Conservation (phyloP, 1,140 invertebrate genomes). For the Aphelenchoides besseyi region DNA sequence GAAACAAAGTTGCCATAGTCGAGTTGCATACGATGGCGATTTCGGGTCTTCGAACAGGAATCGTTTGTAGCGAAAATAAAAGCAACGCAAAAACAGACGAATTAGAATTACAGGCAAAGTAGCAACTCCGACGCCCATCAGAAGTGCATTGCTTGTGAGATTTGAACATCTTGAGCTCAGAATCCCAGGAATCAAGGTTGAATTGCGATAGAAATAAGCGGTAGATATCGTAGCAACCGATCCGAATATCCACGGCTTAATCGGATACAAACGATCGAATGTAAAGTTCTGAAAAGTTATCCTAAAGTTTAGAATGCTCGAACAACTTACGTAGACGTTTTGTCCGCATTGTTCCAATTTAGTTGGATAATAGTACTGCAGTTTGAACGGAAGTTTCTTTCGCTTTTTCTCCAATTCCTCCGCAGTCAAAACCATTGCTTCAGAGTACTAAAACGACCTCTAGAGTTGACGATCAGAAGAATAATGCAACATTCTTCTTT, state of each 20-base stretch:
- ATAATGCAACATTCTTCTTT: neutral
- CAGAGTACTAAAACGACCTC: neutral
- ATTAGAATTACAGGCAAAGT: conserved; percentile 43
- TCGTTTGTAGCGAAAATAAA: conserved; percentile 56
- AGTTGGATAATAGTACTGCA: neutral
- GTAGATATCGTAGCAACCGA: neutral
- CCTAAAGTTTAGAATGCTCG: no score
- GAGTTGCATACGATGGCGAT: conserved; percentile 44
- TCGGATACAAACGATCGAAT: neutral
- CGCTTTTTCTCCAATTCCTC: neutral
- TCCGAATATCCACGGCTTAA: neutral
- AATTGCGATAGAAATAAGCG: neutral
- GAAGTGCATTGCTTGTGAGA: neutral
- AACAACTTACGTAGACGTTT: conserved; percentile 1
- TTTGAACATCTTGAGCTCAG: neutral
- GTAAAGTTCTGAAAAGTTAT: conserved; percentile 4
- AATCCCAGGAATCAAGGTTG: neutral
- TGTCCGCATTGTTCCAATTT: neutral
- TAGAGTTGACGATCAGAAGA: neutral
- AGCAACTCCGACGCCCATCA: neutral
- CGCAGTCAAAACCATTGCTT: neutral
- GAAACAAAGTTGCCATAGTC: conserved; percentile 48
- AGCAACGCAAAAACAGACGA: conserved; percentile 43
- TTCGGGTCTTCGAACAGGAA: conserved; percentile 56
- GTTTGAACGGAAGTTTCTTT: neutral